These are phyloP conservation scores for Ochotona curzoniae DNA, from an alignment of 2,113 vertebrate species.

Conservation along the genomic window DNA sequence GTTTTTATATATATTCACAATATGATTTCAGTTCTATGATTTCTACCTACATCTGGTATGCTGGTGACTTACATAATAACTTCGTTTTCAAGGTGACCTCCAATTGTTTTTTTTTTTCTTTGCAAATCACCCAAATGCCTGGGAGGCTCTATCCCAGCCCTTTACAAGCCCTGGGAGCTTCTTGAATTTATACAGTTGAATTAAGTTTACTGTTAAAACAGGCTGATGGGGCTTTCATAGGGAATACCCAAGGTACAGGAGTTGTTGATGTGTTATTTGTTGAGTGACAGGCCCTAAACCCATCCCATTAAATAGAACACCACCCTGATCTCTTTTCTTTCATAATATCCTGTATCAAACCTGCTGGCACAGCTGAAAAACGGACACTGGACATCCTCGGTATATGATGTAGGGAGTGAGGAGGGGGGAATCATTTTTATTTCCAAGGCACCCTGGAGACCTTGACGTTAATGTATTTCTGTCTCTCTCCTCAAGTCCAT, in stretches of 20 bases:
- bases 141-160: not conserved
- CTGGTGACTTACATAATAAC: not conserved
- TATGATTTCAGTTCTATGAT: fast-evolving
- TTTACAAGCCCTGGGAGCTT: conserved; percentile 48
- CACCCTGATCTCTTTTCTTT: not conserved
- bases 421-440: not conserved
- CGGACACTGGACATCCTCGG: fast-evolving
- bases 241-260: not conserved
- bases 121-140: not conserved
- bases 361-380: not conserved
- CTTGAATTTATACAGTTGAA: conserved; percentile 21
- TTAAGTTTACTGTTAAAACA: not conserved
- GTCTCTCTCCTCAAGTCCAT: not conserved
- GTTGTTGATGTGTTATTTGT: not conserved
- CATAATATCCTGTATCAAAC: not conserved
- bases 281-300: not conserved
- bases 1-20: fast-evolving
- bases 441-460: not conserved
- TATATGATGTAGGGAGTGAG: too few species aligned
- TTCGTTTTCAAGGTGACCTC: not conserved
- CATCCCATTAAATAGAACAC: not conserved
- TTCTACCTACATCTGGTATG: not conserved
- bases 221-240: not conserved
- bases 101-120: not conserved
- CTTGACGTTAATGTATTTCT: not conserved